phyloP scores from a whole-genome alignment of 2,113 vertebrate genomes.

The Acrocephalus kingi region DNA sequence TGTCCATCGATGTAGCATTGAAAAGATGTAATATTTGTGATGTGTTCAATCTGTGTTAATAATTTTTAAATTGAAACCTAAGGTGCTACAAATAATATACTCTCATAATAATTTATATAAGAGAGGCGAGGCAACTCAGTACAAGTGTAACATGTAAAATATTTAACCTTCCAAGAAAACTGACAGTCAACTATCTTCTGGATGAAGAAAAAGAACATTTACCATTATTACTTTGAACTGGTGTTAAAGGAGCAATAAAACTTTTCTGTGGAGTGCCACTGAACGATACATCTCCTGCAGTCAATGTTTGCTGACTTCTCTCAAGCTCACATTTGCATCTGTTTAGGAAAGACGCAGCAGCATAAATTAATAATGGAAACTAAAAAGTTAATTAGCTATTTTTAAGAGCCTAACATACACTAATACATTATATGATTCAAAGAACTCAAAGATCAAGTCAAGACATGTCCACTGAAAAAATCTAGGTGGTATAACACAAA shows the following conservation, averaged over 20 bases:
- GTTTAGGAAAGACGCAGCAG: slow-evolving; percentile 16
- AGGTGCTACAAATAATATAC: neutral
- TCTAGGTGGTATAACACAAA: neutral
- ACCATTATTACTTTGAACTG: slow-evolving; percentile 77
- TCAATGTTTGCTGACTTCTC: slow-evolving; percentile 73
- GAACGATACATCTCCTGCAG: slow-evolving; percentile 70
- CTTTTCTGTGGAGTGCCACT: slow-evolving; percentile 80
- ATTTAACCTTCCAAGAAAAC: neutral
- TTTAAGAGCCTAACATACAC: neutral
- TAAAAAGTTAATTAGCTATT: neutral
- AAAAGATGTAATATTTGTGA: neutral
- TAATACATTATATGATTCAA: neutral
- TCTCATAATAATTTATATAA: neutral
- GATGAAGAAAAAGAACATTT: slow-evolving; percentile 9
- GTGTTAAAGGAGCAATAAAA: slow-evolving; percentile 70
- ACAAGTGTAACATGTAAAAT: neutral
- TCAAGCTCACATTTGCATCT: slow-evolving; percentile 89
- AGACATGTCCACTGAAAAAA: neutral
- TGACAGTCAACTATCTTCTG: neutral
- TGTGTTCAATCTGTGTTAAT: neutral
- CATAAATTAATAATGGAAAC: neutral
- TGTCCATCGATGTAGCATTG: neutral
- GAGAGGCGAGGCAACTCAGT: neutral
- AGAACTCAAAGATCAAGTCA: neutral
- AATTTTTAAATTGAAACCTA: neutral